These are phyloP conservation scores for Holacanthella duospinosa DNA, from an alignment of 2,888 invertebrate species.

Conservation along the genomic window DNA sequence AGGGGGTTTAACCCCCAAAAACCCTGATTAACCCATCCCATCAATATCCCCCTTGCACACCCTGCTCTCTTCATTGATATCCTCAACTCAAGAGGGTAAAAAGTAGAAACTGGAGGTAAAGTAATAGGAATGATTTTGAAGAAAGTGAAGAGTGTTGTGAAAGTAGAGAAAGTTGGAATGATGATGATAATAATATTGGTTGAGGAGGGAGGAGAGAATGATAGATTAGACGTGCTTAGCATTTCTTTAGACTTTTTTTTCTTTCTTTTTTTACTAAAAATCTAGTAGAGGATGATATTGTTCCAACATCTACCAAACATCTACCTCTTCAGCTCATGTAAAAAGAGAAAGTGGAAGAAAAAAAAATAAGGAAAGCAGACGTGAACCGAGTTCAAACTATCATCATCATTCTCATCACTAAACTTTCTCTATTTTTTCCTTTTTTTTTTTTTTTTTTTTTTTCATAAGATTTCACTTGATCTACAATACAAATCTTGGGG, in stretches of 20 bases:
- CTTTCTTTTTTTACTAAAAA: not conserved
- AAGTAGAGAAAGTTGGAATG: constrained; percentile 5
- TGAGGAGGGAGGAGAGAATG: constrained; percentile 7
- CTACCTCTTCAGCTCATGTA: not conserved
- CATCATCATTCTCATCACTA: not conserved
- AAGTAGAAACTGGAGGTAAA: no score
- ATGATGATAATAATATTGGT: not conserved
- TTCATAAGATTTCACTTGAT: not conserved
- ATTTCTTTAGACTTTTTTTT: constrained; percentile 5
- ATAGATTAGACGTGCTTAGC: constrained; percentile 12
- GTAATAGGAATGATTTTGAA: not conserved
- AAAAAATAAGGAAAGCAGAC: not conserved
- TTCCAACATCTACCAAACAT: no score
- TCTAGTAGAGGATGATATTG: not conserved
- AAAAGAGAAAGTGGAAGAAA: not conserved
- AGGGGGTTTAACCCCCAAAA: no score
- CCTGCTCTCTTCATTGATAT: no score
- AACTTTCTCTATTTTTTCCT: constrained; percentile 1
- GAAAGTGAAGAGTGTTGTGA: no score
- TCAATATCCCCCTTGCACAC: no score
- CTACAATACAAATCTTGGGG: not conserved
- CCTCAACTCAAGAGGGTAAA: no score
- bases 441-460: no score
- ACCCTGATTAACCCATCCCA: no score
- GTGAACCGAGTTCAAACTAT: constrained; percentile 3